phyloP scores from a whole-genome alignment of 2,888 invertebrate genomes.

The Neria commutata region DNA sequence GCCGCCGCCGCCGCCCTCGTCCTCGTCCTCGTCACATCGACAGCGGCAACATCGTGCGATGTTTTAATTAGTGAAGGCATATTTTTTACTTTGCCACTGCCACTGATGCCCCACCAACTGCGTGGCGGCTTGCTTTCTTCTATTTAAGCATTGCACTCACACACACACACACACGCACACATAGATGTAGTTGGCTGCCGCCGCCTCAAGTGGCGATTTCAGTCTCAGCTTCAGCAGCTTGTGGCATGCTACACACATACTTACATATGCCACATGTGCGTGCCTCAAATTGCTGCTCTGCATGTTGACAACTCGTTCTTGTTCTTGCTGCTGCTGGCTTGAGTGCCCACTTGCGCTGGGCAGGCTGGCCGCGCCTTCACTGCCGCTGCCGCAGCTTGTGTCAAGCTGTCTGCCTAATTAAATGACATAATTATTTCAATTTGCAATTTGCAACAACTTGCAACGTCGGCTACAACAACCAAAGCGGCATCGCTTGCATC shows the following conservation, averaged over 20 bases:
- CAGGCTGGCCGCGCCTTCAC: slow-evolving; percentile 7
- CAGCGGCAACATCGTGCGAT: slow-evolving; percentile 47
- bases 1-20: slow-evolving; percentile 33
- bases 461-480: background rate
- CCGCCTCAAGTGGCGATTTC: background rate
- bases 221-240: background rate
- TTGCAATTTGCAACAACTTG: slow-evolving; percentile 33
- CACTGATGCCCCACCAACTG: background rate
- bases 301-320: slow-evolving; percentile 20
- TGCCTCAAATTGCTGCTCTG: slow-evolving; percentile 7
- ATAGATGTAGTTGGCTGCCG: no score
- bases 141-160: no score
- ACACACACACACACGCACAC: background rate
- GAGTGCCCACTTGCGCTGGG: background rate
- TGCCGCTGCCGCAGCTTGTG: slow-evolving; percentile 15
- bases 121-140: slow-evolving; percentile 21
- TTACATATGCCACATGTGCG: background rate
- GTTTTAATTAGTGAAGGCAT: slow-evolving; percentile 58
- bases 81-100: slow-evolving; percentile 16
- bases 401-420: slow-evolving; percentile 56
- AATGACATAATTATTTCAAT: slow-evolving; percentile 61
- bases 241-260: slow-evolving; percentile 16
- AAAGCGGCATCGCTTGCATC: slow-evolving; percentile 24
- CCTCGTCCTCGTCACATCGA: background rate
- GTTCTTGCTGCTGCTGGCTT: slow-evolving; percentile 18